Evolutionary conservation across 2,113 vertebrate species (phyloP).

Genomic region (Fulmarus glacialis): DNA sequence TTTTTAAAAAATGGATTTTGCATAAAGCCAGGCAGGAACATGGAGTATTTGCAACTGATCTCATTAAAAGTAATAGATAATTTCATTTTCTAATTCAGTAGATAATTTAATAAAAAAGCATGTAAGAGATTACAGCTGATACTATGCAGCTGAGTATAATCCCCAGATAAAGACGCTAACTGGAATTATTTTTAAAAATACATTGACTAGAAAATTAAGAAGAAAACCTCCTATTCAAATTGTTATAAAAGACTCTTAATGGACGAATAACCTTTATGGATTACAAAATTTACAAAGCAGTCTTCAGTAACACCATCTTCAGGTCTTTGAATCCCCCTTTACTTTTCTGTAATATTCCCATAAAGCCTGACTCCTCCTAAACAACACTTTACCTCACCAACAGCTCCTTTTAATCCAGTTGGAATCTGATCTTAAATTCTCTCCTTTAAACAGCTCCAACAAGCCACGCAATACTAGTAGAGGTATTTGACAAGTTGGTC

Average conservation of each 20-base stretch:
- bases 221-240: neutral
- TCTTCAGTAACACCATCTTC: neutral
- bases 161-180: neutral
- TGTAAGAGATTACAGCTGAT: accelerated
- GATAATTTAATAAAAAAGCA: neutral
- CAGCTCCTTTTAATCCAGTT: neutral
- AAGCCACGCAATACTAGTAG: neutral
- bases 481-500: neutral
- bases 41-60: neutral
- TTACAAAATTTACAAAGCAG: neutral
- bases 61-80: neutral
- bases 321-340: neutral
- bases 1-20: neutral
- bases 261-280: neutral
- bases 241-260: neutral
- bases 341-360: neutral
- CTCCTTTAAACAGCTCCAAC: neutral
- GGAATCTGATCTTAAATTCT: neutral
- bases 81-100: neutral
- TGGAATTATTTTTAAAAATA: neutral
- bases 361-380: neutral
- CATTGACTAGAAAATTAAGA: neutral
- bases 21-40: neutral
- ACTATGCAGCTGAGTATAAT: neutral
- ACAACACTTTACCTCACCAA: neutral